phyloP scores from a whole-genome alignment of 2,797 vertebrate species.

The Falco biarmicus region DNA sequence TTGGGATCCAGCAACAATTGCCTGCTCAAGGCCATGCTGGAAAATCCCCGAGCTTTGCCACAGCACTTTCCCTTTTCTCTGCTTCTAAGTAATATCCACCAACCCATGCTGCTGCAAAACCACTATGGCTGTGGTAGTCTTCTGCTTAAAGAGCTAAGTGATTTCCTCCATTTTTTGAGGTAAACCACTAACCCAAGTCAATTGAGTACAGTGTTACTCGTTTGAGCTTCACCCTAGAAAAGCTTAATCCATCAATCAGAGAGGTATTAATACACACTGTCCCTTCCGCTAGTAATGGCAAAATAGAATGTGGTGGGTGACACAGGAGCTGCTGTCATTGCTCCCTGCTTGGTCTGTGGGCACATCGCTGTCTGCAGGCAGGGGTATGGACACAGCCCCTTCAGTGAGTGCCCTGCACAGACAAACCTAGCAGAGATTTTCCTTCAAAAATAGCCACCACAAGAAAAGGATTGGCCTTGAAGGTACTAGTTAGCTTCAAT shows the following conservation, averaged over 20 bases:
- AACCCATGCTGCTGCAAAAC: conserved; percentile 1
- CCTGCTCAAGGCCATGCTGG: background rate
- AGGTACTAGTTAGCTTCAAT: background rate
- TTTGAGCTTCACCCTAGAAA: conserved; percentile 24
- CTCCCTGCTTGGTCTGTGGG: accelerated
- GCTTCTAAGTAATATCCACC: background rate
- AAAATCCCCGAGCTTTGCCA: background rate
- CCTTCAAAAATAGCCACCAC: background rate
- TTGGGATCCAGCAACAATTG: background rate
- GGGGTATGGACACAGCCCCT: background rate
- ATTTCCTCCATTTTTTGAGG: conserved; percentile 39
- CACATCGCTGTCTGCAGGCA: background rate
- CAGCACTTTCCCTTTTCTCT: background rate
- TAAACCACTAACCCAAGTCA: conserved; percentile 44
- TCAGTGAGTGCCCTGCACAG: background rate
- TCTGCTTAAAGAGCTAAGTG: background rate
- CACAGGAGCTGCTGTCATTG: accelerated
- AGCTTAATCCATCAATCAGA: background rate
- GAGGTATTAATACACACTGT: background rate
- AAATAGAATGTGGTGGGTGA: background rate
- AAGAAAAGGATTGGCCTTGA: background rate
- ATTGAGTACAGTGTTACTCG: background rate
- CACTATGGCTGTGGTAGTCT: background rate
- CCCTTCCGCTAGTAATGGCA: background rate
- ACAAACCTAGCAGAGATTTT: background rate